These are phyloP conservation scores for Rotaria sp. DNA, from an alignment of 2,888 invertebrate genomes.

Conservation along the genomic window DNA sequence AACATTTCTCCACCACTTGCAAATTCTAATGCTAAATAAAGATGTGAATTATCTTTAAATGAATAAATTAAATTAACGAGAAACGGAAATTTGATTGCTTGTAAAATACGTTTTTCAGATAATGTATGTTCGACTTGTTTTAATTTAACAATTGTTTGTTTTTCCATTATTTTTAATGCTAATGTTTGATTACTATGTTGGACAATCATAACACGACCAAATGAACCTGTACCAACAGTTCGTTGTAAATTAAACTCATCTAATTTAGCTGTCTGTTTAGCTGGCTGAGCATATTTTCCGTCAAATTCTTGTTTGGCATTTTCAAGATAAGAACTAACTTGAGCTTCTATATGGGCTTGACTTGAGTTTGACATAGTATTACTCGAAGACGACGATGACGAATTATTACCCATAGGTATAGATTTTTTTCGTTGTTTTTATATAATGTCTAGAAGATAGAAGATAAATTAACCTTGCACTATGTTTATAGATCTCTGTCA, in stretches of 20 bases:
- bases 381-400: neutral
- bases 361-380: neutral
- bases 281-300: neutral
- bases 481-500: neutral
- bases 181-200: constrained; percentile 19
- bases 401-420: neutral
- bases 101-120: constrained; percentile 35
- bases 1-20: constrained; percentile 40
- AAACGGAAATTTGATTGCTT: constrained; percentile 40
- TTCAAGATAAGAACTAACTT: constrained; percentile 23
- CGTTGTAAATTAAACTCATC: constrained; percentile 38
- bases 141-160: constrained; percentile 39
- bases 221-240: constrained; percentile 38
- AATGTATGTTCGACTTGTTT: constrained; percentile 41
- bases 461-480: neutral
- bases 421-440: neutral
- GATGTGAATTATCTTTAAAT: constrained; percentile 40
- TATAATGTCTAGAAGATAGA: neutral
- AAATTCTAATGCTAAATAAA: constrained; percentile 40
- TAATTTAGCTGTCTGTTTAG: constrained; percentile 30
- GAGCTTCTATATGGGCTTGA: constrained; percentile 20
- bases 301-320: constrained; percentile 18
- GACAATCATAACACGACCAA: constrained; percentile 39
- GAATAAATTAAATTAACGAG: constrained; percentile 37
- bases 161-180: constrained; percentile 39